phyloP scores from a whole-genome alignment of 2,888 invertebrate species.

The Galerucella calmariensis region DNA sequence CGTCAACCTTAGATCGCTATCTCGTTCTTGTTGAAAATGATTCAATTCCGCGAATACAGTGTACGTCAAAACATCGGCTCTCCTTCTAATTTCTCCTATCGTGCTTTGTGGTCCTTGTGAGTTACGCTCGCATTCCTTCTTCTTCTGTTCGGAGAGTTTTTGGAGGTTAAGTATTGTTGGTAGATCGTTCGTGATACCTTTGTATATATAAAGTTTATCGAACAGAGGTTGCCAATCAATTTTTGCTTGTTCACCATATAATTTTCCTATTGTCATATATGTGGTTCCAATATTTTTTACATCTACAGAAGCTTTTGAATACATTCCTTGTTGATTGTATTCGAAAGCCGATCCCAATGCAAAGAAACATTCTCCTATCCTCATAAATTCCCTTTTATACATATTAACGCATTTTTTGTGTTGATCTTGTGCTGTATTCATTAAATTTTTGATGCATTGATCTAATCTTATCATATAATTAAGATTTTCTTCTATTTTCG shows the following conservation, averaged over 20 bases:
- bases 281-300: constrained; percentile 85
- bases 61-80: constrained; percentile 93
- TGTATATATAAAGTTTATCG: constrained; percentile 93
- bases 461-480: constrained; percentile 89
- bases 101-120: constrained; percentile 85
- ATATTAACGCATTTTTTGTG: constrained; percentile 86
- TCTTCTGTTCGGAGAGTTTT: constrained; percentile 89
- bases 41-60: constrained; percentile 93
- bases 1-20: constrained; percentile 84
- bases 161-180: constrained; percentile 92
- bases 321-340: constrained; percentile 76
- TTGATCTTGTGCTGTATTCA: constrained; percentile 84
- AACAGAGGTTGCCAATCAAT: constrained; percentile 90
- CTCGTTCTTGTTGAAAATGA: constrained; percentile 90
- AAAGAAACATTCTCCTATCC: constrained; percentile 88
- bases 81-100: constrained; percentile 80
- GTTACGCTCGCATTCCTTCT: constrained; percentile 87
- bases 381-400: constrained; percentile 91
- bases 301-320: constrained; percentile 75
- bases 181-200: constrained; percentile 89
- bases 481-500: constrained; percentile 84
- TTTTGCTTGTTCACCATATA: constrained; percentile 91
- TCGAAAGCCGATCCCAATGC: constrained; percentile 86
- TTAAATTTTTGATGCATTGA: constrained; percentile 84
- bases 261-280: constrained; percentile 87